These are phyloP conservation scores for Myotis yumanensis DNA, from an alignment of 2,113 vertebrate species.

Conservation along the genomic window DNA sequence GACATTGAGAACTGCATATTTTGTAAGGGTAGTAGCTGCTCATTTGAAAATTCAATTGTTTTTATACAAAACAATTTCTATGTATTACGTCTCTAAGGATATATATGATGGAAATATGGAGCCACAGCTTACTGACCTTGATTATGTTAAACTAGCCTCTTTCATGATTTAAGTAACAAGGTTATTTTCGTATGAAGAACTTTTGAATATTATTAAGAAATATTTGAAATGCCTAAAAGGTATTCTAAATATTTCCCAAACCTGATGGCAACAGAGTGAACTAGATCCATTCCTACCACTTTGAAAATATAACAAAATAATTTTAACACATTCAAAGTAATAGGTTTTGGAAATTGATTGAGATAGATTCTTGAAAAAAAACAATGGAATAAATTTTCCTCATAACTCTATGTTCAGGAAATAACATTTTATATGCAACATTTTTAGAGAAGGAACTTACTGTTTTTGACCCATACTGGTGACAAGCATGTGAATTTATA, in stretches of 20 bases:
- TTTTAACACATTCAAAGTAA: not conserved
- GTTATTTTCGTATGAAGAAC: not conserved
- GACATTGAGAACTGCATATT: not conserved
- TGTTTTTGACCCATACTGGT: not conserved
- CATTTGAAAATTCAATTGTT: conserved; percentile 13
- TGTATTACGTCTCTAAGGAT: not conserved
- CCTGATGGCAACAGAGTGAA: not conserved
- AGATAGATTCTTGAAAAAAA: not conserved
- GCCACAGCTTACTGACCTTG: not conserved
- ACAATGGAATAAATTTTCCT: not conserved
- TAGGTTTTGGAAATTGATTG: not conserved
- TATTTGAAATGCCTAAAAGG: not conserved
- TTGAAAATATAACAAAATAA: not conserved
- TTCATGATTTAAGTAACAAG: not conserved
- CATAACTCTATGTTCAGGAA: not conserved
- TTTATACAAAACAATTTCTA: not conserved
- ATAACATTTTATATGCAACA: not conserved
- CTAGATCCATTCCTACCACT: not conserved
- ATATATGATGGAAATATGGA: not conserved
- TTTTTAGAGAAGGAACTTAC: not conserved
- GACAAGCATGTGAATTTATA: not conserved
- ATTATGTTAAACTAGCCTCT: not conserved
- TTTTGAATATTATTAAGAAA: not conserved
- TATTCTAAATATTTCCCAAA: not conserved
- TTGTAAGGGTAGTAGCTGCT: not conserved